Evolutionary conservation across 2,888 invertebrate genomes (phyloP).

Genomic region (Beris chalybata): DNA sequence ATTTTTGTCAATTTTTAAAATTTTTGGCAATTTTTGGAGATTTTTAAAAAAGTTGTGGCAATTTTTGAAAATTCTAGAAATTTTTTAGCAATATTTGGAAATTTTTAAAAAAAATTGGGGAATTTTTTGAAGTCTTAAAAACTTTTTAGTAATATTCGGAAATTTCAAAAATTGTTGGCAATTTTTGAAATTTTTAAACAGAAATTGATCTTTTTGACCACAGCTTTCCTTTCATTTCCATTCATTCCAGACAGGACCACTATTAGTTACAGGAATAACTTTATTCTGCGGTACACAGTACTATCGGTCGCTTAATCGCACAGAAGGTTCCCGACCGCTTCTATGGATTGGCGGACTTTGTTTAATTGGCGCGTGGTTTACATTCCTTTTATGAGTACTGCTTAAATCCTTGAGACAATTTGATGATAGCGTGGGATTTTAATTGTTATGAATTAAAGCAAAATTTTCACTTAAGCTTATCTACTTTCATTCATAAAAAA

Average conservation of each 20-base stretch:
- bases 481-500: too few relatives aligned
- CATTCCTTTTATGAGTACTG: conserved; percentile 13
- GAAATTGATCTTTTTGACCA: too few relatives aligned
- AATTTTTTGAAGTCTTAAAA: background rate
- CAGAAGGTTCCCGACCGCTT: background rate
- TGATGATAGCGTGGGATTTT: conserved; percentile 5
- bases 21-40: background rate
- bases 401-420: background rate
- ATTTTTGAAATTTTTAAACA: background rate
- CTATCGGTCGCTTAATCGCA: conserved; percentile 1
- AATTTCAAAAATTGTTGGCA: background rate
- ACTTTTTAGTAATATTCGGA: background rate
- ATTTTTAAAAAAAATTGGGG: too few relatives aligned
- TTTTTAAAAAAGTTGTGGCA: too few relatives aligned
- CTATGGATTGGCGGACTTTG: conserved; percentile 24
- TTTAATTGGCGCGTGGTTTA: conserved; percentile 18
- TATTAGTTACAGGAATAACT: conserved; percentile 8
- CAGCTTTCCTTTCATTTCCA: background rate
- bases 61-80: background rate
- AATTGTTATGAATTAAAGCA: conserved; percentile 5
- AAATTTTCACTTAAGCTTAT: background rate
- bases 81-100: background rate
- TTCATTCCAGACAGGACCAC: conserved; percentile 10
- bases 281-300: conserved; percentile 25
- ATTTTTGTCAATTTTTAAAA: background rate